Conservation (phyloP, 2,113 vertebrate genomes). For the Acrocephalus kingi region DNA sequence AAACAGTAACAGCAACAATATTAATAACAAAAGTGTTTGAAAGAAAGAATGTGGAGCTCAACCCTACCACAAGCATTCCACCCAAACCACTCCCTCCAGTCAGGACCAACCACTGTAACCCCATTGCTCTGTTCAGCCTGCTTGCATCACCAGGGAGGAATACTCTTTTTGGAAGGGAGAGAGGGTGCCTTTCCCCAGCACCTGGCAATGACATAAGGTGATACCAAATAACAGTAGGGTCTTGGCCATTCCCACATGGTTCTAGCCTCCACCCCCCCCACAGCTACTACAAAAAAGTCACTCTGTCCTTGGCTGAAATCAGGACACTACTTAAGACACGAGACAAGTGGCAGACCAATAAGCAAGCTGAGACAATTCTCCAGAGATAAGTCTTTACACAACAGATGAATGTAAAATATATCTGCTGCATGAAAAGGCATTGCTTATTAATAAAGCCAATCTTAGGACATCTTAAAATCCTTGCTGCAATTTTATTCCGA, state of each 20-base stretch:
- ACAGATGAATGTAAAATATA: slow-evolving; percentile 7
- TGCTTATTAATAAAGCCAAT: slow-evolving; percentile 15
- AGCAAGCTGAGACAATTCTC: background rate
- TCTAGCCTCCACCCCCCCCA: background rate
- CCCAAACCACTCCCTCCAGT: background rate
- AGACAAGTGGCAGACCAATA: background rate
- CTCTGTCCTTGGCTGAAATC: background rate
- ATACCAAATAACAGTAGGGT: accelerated
- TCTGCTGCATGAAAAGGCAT: background rate
- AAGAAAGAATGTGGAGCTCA: background rate
- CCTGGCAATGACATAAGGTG: background rate
- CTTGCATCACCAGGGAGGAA: background rate
- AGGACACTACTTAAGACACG: background rate
- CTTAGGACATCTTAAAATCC: slow-evolving; percentile 10
- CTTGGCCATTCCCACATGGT: accelerated
- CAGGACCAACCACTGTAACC: too few species aligned
- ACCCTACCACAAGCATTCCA: accelerated
- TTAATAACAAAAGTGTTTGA: background rate
- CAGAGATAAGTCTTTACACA: background rate
- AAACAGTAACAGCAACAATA: background rate
- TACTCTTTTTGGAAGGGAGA: background rate
- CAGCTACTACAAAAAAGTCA: background rate
- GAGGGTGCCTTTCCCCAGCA: accelerated
- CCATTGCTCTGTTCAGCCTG: accelerated
- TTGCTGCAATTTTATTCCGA: background rate